Conservation (phyloP, 2,888 invertebrate species). For the Nomada fabriciana region DNA sequence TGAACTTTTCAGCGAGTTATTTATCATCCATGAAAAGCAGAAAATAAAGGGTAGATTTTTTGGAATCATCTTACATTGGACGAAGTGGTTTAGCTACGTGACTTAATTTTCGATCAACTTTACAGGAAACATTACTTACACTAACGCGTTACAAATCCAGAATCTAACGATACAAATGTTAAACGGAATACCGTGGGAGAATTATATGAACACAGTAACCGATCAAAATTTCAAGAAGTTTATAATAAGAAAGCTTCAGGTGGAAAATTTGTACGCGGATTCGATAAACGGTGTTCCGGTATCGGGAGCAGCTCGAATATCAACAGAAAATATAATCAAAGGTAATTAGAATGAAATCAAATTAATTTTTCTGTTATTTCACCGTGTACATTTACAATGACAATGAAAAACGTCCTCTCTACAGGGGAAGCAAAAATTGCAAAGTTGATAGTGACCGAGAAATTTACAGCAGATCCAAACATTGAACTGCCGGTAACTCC, state of each 20-base stretch:
- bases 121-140: conserved; percentile 71
- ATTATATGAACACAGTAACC: conserved; percentile 71
- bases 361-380: neutral
- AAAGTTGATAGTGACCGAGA: conserved; percentile 70
- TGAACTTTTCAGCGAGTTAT: conserved; percentile 67
- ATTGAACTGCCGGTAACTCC: conserved; percentile 37
- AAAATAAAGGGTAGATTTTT: conserved; percentile 68
- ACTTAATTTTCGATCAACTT: neutral
- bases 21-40: conserved; percentile 69
- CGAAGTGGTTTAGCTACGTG: too few species aligned
- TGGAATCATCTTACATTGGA: neutral
- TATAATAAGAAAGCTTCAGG: conserved; percentile 60
- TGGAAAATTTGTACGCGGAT: conserved; percentile 67
- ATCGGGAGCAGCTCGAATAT: conserved; percentile 74
- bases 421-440: conserved; percentile 73
- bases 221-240: conserved; percentile 72
- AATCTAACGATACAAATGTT: conserved; percentile 62
- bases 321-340: conserved; percentile 74
- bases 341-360: conserved; percentile 61
- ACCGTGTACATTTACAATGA: neutral
- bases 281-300: conserved; percentile 73
- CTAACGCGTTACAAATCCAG: conserved; percentile 33
- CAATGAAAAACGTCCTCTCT: neutral
- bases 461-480: conserved; percentile 62
- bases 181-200: conserved; percentile 65